Percentiles rank a stretch among this genome's conserved stretches.
These are phyloP conservation scores for Melanerpes formicivorus DNA, from an alignment of 2,113 vertebrate species.

Conservation along the genomic window DNA sequence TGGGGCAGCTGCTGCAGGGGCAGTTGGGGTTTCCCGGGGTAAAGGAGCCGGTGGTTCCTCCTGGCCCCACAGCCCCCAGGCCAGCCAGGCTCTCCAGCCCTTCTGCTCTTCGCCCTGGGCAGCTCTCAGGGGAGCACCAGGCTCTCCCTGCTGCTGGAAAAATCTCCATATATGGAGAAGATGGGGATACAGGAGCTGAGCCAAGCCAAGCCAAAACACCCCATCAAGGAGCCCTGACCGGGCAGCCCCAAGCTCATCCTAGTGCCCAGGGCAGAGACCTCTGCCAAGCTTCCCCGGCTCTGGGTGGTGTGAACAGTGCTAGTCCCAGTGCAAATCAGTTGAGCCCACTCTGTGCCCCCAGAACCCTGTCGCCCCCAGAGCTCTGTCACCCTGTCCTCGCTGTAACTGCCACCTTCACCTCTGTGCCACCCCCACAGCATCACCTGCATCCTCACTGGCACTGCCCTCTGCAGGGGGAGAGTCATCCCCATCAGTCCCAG, in stretches of 20 bases:
- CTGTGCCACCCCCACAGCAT: not conserved
- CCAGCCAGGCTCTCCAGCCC: fast-evolving
- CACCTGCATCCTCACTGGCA: fast-evolving
- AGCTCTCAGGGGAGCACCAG: not conserved
- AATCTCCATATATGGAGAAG: constrained; percentile 34
- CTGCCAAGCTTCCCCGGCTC: fast-evolving
- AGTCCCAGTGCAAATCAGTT: fast-evolving
- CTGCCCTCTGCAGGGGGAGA: not conserved
- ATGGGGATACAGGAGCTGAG: not conserved
- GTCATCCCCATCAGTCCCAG: fast-evolving
- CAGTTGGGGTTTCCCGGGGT: not conserved
- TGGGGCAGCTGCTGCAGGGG: fast-evolving
- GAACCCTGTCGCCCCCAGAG: not conserved
- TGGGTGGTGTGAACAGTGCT: fast-evolving
- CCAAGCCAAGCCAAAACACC: not conserved
- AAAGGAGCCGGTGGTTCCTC: not conserved
- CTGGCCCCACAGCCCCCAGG: fast-evolving
- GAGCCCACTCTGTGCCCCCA: fast-evolving
- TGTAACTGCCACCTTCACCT: fast-evolving
- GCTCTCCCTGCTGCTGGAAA: constrained; percentile 17
- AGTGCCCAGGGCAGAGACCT: fast-evolving
- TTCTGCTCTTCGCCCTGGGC: not conserved
- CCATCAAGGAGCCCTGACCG: not conserved
- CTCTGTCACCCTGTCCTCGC: not conserved
- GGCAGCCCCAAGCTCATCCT: not conserved